phyloP scores from a whole-genome alignment of 2,888 invertebrate genomes.

The Drosophila mimica region DNA sequence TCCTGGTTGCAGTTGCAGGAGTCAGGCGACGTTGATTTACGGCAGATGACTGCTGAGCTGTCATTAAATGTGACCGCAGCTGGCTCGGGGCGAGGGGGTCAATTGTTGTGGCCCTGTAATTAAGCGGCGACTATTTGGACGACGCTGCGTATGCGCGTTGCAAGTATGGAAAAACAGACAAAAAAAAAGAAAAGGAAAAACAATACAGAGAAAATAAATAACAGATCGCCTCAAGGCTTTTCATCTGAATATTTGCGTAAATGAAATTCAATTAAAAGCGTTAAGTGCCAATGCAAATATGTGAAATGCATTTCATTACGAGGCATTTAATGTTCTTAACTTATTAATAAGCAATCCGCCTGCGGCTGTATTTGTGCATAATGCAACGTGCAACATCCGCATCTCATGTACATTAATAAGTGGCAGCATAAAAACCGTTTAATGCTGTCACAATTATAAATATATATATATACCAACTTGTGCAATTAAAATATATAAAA shows the following conservation, averaged over 20 bases:
- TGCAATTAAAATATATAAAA: constrained; percentile 35
- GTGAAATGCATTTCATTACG: constrained; percentile 66
- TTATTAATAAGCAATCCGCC: constrained; percentile 62
- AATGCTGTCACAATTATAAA: constrained; percentile 32
- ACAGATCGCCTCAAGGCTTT: constrained; percentile 43
- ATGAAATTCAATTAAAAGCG: constrained; percentile 65
- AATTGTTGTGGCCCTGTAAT: constrained; percentile 47
- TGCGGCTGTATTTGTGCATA: constrained; percentile 13
- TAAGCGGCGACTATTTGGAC: constrained; percentile 55
- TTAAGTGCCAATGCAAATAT: constrained; percentile 70
- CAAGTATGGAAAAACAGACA: background rate
- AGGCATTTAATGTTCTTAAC: constrained; percentile 70
- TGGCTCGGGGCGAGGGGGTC: constrained; percentile 46
- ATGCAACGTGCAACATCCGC: constrained; percentile 17
- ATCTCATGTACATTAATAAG: constrained; percentile 19
- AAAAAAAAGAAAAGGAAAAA: background rate
- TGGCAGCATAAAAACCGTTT: constrained; percentile 34
- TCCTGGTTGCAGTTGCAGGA: constrained; percentile 40
- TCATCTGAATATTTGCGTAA: constrained; percentile 28
- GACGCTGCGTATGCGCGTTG: constrained; percentile 51
- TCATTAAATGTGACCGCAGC: constrained; percentile 72
- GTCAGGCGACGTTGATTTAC: constrained; percentile 48
- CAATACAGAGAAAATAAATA: constrained; percentile 9
- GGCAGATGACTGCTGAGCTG: constrained; percentile 48
- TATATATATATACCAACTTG: constrained; percentile 21